Percentiles rank a stretch among this genome's conserved stretches.
Conservation (phyloP, 1,140 invertebrate genomes). For the Chironomus striatipennis region DNA sequence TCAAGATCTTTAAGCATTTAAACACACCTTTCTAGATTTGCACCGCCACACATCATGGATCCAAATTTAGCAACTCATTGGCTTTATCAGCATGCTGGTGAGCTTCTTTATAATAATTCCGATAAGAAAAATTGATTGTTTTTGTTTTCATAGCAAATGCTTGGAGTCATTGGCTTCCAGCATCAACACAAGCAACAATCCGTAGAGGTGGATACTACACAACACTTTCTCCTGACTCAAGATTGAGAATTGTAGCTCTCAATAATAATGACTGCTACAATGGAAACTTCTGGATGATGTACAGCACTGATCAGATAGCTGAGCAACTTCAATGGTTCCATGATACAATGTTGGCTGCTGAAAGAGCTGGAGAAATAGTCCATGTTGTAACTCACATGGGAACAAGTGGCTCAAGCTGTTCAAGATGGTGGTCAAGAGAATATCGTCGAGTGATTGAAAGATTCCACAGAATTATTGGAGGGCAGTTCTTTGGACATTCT, state of each 20-base stretch:
- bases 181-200: constrained; percentile 51
- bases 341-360: constrained; percentile 57
- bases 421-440: constrained; percentile 53
- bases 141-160: constrained; percentile 39
- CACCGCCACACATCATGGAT: background rate
- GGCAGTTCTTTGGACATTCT: constrained; percentile 72
- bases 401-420: constrained; percentile 56
- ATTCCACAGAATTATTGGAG: constrained; percentile 57
- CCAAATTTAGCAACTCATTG: constrained; percentile 38
- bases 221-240: constrained; percentile 44
- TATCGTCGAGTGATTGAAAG: constrained; percentile 50
- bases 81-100: constrained; percentile 54
- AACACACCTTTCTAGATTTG: background rate
- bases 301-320: constrained; percentile 50
- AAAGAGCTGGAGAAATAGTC: constrained; percentile 58
- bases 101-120: background rate
- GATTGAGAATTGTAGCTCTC: constrained; percentile 45
- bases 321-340: constrained; percentile 72
- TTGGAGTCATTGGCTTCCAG: constrained; percentile 58
- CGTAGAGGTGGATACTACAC: constrained; percentile 64
- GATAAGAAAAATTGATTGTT: no score
- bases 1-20: background rate
- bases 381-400: constrained; percentile 78
- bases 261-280: constrained; percentile 26
- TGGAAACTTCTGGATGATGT: constrained; percentile 49